phyloP scores from a whole-genome alignment of 64 coral and sea anemone genomes.

The Stylophora pistillata region DNA sequence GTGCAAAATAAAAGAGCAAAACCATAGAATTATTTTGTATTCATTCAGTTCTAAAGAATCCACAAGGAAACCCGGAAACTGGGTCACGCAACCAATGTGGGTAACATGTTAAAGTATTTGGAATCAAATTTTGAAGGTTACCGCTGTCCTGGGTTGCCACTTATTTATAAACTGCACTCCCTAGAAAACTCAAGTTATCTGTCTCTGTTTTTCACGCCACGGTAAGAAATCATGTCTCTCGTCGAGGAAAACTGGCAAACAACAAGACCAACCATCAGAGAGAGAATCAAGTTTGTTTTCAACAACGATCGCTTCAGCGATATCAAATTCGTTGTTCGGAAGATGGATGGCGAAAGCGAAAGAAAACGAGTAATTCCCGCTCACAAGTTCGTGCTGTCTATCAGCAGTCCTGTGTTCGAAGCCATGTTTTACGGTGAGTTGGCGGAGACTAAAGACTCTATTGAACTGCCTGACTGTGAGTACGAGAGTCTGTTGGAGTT shows the following conservation, averaged over 20 bases:
- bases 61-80: too few relatives aligned
- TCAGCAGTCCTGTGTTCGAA: neutral
- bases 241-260: neutral
- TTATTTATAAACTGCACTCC: too few relatives aligned
- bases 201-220: too few relatives aligned
- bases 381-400: neutral
- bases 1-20: too few relatives aligned
- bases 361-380: neutral
- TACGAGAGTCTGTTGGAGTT: too few relatives aligned
- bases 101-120: too few relatives aligned
- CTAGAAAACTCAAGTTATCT: too few relatives aligned
- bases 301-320: neutral
- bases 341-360: too few relatives aligned
- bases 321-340: neutral
- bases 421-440: neutral
- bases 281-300: neutral
- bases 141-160: neutral
- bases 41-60: too few relatives aligned
- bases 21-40: too few relatives aligned
- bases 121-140: neutral
- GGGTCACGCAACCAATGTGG: too few relatives aligned
- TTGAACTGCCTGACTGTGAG: neutral
- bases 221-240: neutral
- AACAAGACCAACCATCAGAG: neutral
- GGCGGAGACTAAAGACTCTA: neutral